Percentiles rank a stretch among this genome's conserved stretches.
Evolutionary conservation across 2,797 vertebrate genomes (phyloP).

Genomic region (Crypturellus tataupa): DNA sequence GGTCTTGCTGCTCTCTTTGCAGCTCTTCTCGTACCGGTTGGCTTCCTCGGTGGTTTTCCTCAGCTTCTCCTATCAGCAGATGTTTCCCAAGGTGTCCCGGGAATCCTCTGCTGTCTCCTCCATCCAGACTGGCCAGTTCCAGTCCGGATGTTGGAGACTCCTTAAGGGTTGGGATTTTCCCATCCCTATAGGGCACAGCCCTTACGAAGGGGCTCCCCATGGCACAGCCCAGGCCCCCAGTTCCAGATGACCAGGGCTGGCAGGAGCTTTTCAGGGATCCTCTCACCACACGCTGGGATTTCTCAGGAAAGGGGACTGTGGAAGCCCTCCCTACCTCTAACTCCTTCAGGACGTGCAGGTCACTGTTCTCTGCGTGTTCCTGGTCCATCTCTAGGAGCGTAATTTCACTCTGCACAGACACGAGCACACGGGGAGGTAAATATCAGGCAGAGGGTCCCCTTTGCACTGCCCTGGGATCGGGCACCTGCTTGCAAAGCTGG

Average conservation of each 20-base stretch:
- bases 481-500: not conserved
- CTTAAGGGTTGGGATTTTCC: not conserved
- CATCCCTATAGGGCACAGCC: not conserved
- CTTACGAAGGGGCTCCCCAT: rapidly evolving
- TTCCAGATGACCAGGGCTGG: not conserved
- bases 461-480: not conserved
- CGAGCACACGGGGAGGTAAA: not conserved
- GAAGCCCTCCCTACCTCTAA: constrained; percentile 56
- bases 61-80: constrained; percentile 62
- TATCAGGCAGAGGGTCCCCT: not conserved
- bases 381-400: not conserved
- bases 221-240: rapidly evolving
- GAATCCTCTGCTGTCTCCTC: not conserved
- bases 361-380: not conserved
- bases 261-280: not conserved
- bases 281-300: not conserved
- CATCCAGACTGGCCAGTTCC: not conserved
- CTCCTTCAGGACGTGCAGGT: not conserved
- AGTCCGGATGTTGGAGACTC: not conserved
- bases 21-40: not conserved
- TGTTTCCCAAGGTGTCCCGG: not conserved
- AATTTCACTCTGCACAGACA: constrained; percentile 67
- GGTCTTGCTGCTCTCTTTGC: constrained; percentile 26
- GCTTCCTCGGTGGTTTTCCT: constrained; percentile 22
- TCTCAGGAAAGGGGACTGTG: not conserved